These are phyloP conservation scores for Baryphthengus martii DNA, from an alignment of 2,113 vertebrate species.

Conservation along the genomic window DNA sequence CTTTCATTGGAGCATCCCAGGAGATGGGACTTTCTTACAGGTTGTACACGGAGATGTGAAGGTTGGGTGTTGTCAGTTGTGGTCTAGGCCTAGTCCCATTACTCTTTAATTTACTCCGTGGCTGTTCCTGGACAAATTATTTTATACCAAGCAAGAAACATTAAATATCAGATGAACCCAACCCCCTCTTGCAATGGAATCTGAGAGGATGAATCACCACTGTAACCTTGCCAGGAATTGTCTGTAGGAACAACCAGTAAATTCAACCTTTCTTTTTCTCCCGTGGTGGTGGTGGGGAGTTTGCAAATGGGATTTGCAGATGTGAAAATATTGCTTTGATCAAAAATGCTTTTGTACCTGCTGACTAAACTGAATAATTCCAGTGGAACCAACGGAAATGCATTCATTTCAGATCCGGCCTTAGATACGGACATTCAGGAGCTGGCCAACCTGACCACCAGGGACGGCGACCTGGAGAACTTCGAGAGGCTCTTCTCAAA, in stretches of 20 bases:
- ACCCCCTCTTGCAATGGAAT: neutral
- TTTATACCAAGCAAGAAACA: neutral
- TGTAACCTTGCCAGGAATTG: neutral
- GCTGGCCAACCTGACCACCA: conserved; percentile 91
- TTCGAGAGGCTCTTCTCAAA: conserved; percentile 95
- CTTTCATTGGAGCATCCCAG: neutral
- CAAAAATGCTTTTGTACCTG: neutral
- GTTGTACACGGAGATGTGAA: neutral
- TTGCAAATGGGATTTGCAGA: neutral
- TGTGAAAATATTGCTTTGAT: neutral
- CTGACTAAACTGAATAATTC: neutral
- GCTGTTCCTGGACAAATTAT: neutral
- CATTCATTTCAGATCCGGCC: conserved; percentile 80
- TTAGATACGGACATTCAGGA: conserved; percentile 94
- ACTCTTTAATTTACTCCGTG: neutral
- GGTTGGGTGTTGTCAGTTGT: neutral
- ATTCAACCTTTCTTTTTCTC: neutral
- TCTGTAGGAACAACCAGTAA: neutral
- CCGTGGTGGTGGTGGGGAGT: accelerated
- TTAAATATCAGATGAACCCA: neutral
- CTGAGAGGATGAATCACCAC: neutral
- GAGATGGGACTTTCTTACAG: neutral
- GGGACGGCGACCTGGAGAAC: conserved; percentile 91
- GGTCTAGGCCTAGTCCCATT: neutral
- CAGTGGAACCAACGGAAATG: neutral